Evolutionary conservation across 2,797 vertebrate species (phyloP), one percentile per base, ranked within the genome.

Genomic region (Nasua narica): DNA sequence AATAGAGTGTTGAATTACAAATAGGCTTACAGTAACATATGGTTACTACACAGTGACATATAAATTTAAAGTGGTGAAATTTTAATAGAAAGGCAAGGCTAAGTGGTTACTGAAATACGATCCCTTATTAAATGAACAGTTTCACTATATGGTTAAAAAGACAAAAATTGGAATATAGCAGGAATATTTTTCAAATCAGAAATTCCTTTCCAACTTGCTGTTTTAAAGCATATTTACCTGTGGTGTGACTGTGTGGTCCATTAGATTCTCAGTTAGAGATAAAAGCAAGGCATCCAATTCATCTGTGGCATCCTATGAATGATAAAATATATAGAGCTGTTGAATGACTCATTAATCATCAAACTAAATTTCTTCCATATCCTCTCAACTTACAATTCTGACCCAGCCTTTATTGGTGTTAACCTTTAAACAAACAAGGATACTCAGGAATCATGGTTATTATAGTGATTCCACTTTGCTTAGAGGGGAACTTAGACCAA

Each of bases 191-290:
- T 77, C 52, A 93, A 89, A 93, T 74, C 18, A 94, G 35, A 91
- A 76, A 60, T 90, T 54, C 35, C n/a, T 90, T 93, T 67, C 29
- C 15, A 94, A 29, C 60, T 89, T 54, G 60, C n/a, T 97, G 83
- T 89, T 97, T 91, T 94, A 94, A 98, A 97, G 97, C 76, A 96
- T 77, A 96, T 93, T 99, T 98, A 99, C 99, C 97, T 98, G 98
- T 95, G 99, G 99, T 93, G 98, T 96, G 19, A 98, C 98, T 98
- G 99, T 99, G 98, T 99, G 99, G 98, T 99, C 99, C 74, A 99
- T 99, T 96, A 99, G 99, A 99, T 99, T 99, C 97, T 99, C 99
- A 62, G 99, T 98, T 84, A 99, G 96, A 27, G 98, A 98, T 78
- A 98, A 96, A 23, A 98, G 95, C 90, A 98, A 98, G 94, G 98